These are phyloP conservation scores for Lampris megalopsis DNA, from an alignment of 2,113 vertebrate species.

Conservation along the genomic window DNA sequence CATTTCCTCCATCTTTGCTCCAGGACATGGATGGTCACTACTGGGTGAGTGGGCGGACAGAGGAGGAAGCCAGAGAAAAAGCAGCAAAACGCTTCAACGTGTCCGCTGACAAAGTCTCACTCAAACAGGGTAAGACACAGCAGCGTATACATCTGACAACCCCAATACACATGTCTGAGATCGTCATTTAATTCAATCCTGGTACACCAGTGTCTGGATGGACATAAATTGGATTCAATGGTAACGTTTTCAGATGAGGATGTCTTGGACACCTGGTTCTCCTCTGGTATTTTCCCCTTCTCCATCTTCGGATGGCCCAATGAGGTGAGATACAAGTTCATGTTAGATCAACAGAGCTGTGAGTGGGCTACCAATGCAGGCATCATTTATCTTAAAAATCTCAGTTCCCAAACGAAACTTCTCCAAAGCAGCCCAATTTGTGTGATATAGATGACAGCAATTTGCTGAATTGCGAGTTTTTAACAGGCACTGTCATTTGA, in stretches of 20 bases:
- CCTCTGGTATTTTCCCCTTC: constrained; percentile 92
- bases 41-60: constrained; percentile 89
- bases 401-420: no score
- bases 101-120: constrained; percentile 83
- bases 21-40: constrained; percentile 90
- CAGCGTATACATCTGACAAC: not conserved
- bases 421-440: no score
- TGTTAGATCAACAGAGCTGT: constrained; percentile 18
- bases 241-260: constrained; percentile 82
- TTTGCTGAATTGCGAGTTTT: no score
- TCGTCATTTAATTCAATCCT: constrained; percentile 23
- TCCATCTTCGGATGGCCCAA: constrained; percentile 91
- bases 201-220: constrained; percentile 1
- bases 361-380: constrained; percentile 1
- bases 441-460: no score
- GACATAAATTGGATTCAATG: not conserved
- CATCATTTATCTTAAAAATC: no score
- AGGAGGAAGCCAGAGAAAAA: constrained; percentile 86
- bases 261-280: constrained; percentile 93
- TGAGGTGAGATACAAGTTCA: constrained; percentile 77
- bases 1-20: not conserved
- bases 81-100: constrained; percentile 88
- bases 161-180: not conserved
- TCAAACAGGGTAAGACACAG: constrained; percentile 86
- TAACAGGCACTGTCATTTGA: no score